Evolutionary conservation across 2,888 invertebrate species (phyloP), one percentile per base, ranked within the genome.

Genomic region (Pseudolycoriella hygida): DNA sequence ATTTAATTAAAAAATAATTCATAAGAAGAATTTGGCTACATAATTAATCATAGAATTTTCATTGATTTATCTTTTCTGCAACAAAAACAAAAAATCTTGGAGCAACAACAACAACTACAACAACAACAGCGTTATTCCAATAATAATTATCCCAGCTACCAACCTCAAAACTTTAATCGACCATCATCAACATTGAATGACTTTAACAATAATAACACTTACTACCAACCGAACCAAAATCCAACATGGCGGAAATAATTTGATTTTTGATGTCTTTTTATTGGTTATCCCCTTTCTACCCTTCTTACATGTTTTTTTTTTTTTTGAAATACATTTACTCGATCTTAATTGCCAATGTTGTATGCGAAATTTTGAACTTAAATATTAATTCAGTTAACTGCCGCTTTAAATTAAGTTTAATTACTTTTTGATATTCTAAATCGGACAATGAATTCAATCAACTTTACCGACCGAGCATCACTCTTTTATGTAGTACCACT

Each of bases 61-160:
- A 79, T 81, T 75, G 80, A 80, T 74, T 76, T 80, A 63, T 80
- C 80, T 74, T 80, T 80, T 75, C 74, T 80, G 69, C 76, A 79
- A 77, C 74, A 76, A 68, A 75, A 74, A 73, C 69, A 68, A 62
- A 68, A 70, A 67, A 70, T 72, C 57, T 67, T 72, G 67, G 71
- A 72, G 64, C 71, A 72, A 64, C 72, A 71, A 67, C 69, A 68
- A 66, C 60, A 60, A 56, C 59, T 60, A 64, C 60, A 60, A 54
- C 50, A 40, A 45, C 59, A 48, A 51, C 50, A 54, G 54, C 34
- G 34, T 34, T 34, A 12, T 34, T 34, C 34, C 34, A 12, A 34
- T 14, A 12, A 34, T 14, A 34, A 34, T 10, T 18, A 31, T 38
- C 42, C 32, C 32, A 42, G 17, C 17, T 42, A 38, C 17, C 45